Conservation (phyloP, 2,888 invertebrate species). For the Odontothrips loti region DNA sequence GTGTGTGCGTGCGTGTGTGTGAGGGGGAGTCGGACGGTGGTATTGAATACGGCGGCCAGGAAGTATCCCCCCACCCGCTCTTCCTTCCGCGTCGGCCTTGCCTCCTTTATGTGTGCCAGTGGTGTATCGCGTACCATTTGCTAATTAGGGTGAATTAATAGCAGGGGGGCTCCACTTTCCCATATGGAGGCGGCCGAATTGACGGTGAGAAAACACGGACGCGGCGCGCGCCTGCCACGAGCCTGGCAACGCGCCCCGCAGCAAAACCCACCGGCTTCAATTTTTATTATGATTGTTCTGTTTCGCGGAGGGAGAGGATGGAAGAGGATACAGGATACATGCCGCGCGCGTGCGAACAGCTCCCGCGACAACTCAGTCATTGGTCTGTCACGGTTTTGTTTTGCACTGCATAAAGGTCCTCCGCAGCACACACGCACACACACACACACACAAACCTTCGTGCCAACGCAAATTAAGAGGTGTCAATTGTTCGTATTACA, state of each 20-base stretch:
- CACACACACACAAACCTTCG: too few relatives aligned
- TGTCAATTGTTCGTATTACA: too few relatives aligned
- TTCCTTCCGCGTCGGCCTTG: conserved; percentile 16
- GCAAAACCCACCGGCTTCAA: background rate
- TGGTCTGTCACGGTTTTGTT: too few relatives aligned
- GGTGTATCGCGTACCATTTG: conserved; percentile 18
- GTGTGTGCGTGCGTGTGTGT: background rate
- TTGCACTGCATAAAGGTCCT: too few relatives aligned
- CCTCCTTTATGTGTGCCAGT: conserved; percentile 12
- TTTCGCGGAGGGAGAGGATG: background rate
- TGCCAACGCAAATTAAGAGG: too few relatives aligned
- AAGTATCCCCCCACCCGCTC: background rate
- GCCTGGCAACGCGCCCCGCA: too few relatives aligned
- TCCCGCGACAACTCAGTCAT: too few relatives aligned
- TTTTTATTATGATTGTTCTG: background rate
- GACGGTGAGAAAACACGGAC: background rate
- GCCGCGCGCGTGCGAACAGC: too few relatives aligned
- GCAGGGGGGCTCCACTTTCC: background rate
- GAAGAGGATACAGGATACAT: too few relatives aligned
- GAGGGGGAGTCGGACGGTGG: background rate
- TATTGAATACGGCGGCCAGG: conserved; percentile 2
- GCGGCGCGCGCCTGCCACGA: background rate
- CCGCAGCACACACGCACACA: too few relatives aligned
- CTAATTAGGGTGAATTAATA: conserved; percentile 19
- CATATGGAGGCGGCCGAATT: background rate